Evolutionary conservation across 2,113 vertebrate genomes (phyloP).

Genomic region (Aythya baeri): DNA sequence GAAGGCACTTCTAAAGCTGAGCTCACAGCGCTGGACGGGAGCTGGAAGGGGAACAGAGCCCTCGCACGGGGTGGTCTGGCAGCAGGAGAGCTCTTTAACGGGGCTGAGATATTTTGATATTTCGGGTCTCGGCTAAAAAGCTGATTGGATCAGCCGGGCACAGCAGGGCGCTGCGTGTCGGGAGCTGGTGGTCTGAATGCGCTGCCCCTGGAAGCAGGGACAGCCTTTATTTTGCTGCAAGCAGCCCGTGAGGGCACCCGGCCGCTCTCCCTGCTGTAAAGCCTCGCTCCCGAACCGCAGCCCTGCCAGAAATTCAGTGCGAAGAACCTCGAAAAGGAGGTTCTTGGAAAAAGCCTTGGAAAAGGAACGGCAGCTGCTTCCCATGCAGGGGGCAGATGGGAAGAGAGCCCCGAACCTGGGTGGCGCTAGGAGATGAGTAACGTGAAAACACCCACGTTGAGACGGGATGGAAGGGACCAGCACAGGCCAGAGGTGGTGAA

Average conservation of each 20-base stretch:
- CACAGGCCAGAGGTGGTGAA: fast-evolving
- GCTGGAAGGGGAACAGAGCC: not conserved
- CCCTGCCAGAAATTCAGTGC: fast-evolving
- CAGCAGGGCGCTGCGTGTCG: fast-evolving
- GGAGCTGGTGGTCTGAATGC: not conserved
- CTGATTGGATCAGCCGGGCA: not conserved
- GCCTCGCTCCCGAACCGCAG: not conserved
- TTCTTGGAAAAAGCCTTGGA: not conserved
- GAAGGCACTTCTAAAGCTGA: not conserved
- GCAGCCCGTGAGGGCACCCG: fast-evolving
- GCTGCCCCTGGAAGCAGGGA: not conserved
- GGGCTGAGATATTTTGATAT: not conserved
- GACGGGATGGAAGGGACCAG: fast-evolving
- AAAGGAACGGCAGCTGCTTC: not conserved
- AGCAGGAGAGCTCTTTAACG: not conserved
- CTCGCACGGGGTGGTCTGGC: not conserved
- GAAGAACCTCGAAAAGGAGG: too few relatives aligned
- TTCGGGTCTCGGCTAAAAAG: not conserved
- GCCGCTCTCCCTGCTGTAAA: not conserved
- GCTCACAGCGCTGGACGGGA: not conserved
- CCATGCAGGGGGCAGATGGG: not conserved
- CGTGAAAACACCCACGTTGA: fast-evolving
- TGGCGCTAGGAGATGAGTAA: too few relatives aligned
- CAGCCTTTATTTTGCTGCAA: not conserved
- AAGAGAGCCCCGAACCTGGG: not conserved